Evolutionary conservation across 1,140 invertebrate genomes (phyloP), one percentile per base, ranked within the genome.

Genomic region (Drosophila micromelanica): DNA sequence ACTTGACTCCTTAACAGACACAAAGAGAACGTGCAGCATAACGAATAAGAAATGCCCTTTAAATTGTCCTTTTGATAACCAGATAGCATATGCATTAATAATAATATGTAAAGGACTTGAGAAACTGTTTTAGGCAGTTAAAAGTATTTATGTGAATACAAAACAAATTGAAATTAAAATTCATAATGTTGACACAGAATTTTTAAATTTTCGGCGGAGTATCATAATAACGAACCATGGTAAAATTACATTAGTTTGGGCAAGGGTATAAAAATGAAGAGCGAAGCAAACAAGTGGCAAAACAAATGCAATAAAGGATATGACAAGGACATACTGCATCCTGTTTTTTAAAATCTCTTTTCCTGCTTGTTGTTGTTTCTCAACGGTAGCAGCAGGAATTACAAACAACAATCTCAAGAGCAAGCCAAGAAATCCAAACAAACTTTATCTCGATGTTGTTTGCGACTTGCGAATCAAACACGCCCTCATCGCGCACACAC

Each of bases 361-460:
- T 9, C 9, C 20, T 38, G 11, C 35, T 11, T 55, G 27, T 27
- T 52, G 63, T 46, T 30, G 43, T 37, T 40, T 35, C 15, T 37
- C 23, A n/a, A 38, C 38, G 20, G 40, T 35, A 54, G 49, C 56
- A 80, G 49, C 67, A 76, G 57, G 61, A 56, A 73, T 62, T 74
- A 67, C 67, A 71, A 65, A 75, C 72, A 74, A 75, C 64, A 77
- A 77, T 64, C 70, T 82, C 70, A 62, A 61, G 40, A 48, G 67
- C 67, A 32, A 73, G 62, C 64, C 54, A 52, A 61, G 61, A 78
- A 87, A 82, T 87, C 64, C 82, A 87, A 87, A 82, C 75, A 86
- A 87, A 87, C 78, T 87, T 87, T 87, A 87, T 87, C 84, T 85
- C 74, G 61, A 85, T 85, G 78, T 86, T 86, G 81, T 86, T 77